These are phyloP conservation scores for Quadriops clusia DNA, from an alignment of 2,888 invertebrate species.

Conservation along the genomic window DNA sequence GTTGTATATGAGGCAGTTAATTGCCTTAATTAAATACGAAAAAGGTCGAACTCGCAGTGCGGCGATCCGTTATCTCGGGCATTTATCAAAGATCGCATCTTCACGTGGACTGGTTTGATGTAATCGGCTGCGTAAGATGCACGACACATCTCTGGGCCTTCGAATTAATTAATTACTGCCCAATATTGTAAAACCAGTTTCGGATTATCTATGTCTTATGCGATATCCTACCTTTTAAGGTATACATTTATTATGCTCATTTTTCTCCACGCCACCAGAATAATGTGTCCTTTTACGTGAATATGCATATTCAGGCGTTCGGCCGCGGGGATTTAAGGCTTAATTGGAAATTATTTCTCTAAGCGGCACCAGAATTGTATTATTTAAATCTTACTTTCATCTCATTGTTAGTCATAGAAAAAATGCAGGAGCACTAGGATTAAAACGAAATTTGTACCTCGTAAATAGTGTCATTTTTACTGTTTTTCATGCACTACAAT, in stretches of 20 bases:
- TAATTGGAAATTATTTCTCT: too few species aligned
- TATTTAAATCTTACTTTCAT: too few species aligned
- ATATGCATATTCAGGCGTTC: too few species aligned
- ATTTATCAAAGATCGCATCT: slow-evolving; percentile 32
- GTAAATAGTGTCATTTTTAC: too few species aligned
- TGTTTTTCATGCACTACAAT: too few species aligned
- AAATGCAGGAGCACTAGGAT: too few species aligned
- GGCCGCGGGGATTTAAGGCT: too few species aligned
- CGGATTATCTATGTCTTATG: slow-evolving; percentile 25
- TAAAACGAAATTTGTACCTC: too few species aligned
- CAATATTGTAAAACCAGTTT: slow-evolving; percentile 27
- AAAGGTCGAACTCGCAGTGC: slow-evolving; percentile 33
- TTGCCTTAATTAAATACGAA: slow-evolving; percentile 37
- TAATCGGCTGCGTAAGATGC: slow-evolving; percentile 26
- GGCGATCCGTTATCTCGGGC: slow-evolving; percentile 31
- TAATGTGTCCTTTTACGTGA: too few species aligned
- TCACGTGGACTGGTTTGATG: slow-evolving; percentile 27
- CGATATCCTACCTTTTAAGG: slow-evolving; percentile 28
- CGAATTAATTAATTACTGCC: slow-evolving; percentile 30
- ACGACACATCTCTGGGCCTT: slow-evolving; percentile 24
- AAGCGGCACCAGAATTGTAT: too few species aligned
- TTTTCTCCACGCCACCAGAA: too few species aligned
- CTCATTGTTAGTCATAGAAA: too few species aligned
- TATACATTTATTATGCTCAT: slow-evolving; percentile 25
- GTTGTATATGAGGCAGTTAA: slow-evolving; percentile 36